Base-by-base conservation (phyloP, 1,140 invertebrate genomes). In the Ceratoteleas bidentatus region DNA sequence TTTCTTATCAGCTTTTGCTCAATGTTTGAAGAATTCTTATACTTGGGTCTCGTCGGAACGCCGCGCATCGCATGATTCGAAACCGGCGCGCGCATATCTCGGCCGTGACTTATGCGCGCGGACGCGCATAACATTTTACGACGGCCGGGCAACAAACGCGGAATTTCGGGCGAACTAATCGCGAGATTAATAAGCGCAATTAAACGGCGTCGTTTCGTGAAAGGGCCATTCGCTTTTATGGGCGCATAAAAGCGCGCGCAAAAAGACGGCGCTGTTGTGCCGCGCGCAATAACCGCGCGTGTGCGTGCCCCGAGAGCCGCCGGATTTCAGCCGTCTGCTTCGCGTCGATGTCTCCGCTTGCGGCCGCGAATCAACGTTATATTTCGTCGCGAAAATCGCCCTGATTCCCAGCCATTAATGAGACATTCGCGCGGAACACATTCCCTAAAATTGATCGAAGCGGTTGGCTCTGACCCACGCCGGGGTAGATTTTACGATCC, bases 141-240 rank as follows among this genome's bases (percentile, higher is more conserved):
- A 10, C 65, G 33, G 9, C 0, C 43, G 38, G n/a, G 38, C 24
- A 24, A 38, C 56, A 10, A 40, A 38, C 50, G 38, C 45, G 53
- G 53, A 50, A 75, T 75, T 60, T 75, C 72, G 54, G 36, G 33
- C 54, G 13, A 6, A 16, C 52, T 75, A 75, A 66, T 75, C 72
- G 72, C 61, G 11, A 36, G 61, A 75, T 75, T 75, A 75, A 75
- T 75, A 75, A 75, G 52, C 61, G 54, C 54, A 75, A 75, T 75
- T 75, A 75, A 75, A 60, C 16, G 53, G 36, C 54, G 72, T 14
- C 61, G 43, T 66, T 75, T 52, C 52, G 65, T 66, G 72, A 73
- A 75, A 65, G 72, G 61, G 61, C 56, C 43, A 73, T 74, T 65
- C 13, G 34, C n/a, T 57, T 74, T 74, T 65, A 74, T 65, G 9